Evolutionary conservation across 2,113 vertebrate species (phyloP).

Genomic region (Corythoichthys haematopterus): DNA sequence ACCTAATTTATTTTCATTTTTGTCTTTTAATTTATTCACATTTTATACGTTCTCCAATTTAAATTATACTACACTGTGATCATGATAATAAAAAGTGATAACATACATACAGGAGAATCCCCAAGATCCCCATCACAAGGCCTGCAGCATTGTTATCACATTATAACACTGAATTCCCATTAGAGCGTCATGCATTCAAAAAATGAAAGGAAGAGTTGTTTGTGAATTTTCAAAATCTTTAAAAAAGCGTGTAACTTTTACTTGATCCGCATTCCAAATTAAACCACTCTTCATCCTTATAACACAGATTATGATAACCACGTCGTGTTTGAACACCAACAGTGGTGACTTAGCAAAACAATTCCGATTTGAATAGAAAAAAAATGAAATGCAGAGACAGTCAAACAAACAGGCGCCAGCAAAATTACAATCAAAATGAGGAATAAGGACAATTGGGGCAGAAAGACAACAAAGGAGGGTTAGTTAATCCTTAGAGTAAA

Average conservation of each 20-base stretch:
- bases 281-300: not conserved
- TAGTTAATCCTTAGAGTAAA: slow-evolving; percentile 61
- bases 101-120: not conserved
- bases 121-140: slow-evolving; percentile 35
- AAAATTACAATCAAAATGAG: slow-evolving; percentile 22
- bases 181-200: slow-evolving; percentile 9
- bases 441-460: slow-evolving; percentile 46
- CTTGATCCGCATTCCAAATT: not conserved
- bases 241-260: not conserved
- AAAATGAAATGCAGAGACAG: slow-evolving; percentile 16
- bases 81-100: not conserved
- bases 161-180: slow-evolving; percentile 14
- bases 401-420: slow-evolving; percentile 14
- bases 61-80: not conserved
- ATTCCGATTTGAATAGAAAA: slow-evolving; percentile 26
- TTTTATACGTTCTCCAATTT: not conserved
- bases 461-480: slow-evolving; percentile 51
- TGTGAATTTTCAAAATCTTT: not conserved
- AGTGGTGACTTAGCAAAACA: not conserved
- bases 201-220: not conserved
- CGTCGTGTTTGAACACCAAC: not conserved
- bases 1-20: not conserved
- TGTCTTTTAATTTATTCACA: not conserved
- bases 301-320: slow-evolving; percentile 7
- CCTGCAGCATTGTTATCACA: slow-evolving; percentile 15